Evolutionary conservation across 2,113 vertebrate species (phyloP).

Genomic region (Coracopsis vasa): DNA sequence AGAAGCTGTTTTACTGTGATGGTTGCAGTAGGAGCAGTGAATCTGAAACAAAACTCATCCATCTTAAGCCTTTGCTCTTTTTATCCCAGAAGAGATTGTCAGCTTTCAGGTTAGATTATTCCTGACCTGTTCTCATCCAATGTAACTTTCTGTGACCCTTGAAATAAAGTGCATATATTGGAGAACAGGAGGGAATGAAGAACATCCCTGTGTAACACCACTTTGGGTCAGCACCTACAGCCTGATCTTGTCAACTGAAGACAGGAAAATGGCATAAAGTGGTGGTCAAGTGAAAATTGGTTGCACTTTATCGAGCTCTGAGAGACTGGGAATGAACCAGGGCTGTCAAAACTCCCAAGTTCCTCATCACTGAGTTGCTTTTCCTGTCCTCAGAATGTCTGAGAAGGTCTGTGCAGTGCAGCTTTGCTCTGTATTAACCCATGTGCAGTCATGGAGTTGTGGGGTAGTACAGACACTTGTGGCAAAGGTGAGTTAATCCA

Average conservation of each 20-base stretch:
- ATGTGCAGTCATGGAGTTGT: neutral
- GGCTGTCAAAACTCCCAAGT: neutral
- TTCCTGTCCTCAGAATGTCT: neutral
- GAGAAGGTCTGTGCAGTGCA: neutral
- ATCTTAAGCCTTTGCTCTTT: neutral
- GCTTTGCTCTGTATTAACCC: neutral
- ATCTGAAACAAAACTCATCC: neutral
- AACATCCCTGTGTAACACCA: neutral
- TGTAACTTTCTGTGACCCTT: neutral
- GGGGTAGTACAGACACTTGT: fast-evolving
- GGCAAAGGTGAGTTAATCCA: neutral
- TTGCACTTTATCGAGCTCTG: neutral
- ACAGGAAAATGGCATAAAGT: neutral
- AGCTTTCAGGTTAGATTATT: neutral
- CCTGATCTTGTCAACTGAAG: neutral
- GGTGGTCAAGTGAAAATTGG: neutral
- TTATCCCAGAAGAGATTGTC: neutral
- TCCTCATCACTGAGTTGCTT: neutral
- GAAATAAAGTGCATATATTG: neutral
- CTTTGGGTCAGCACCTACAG: neutral
- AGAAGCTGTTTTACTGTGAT: neutral
- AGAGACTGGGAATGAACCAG: neutral
- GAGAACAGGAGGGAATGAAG: neutral
- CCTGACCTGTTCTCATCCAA: neutral
- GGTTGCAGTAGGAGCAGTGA: neutral